Conservation (phyloP, 2,113 vertebrate species). For the Dicerorhinus sumatrensis region DNA sequence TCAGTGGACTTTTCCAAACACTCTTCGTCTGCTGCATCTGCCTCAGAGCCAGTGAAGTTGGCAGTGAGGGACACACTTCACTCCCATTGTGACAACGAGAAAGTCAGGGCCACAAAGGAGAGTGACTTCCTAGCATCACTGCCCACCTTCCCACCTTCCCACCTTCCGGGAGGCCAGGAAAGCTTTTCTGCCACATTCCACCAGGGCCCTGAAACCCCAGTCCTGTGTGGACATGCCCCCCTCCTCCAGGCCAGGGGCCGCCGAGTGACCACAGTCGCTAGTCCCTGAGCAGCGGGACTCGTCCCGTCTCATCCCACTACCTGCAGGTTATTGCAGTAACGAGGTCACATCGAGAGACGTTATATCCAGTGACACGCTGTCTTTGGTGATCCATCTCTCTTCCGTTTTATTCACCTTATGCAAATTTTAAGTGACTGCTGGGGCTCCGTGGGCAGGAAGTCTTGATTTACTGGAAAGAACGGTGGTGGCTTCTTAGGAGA, state of each 20-base stretch:
- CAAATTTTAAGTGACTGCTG: background rate
- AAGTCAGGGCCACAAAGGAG: background rate
- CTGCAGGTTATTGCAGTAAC: background rate
- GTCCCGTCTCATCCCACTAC: background rate
- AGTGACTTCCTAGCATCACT: background rate
- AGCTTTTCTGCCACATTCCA: background rate
- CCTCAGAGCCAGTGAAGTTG: background rate
- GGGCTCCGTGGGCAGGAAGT: background rate
- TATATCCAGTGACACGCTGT: fast-evolving
- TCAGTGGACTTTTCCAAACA: background rate
- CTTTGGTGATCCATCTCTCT: background rate
- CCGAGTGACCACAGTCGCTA: fast-evolving
- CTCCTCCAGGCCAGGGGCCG: fast-evolving
- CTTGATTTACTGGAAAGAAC: background rate
- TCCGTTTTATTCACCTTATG: background rate
- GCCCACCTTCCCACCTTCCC: background rate
- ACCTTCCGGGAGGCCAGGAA: background rate
- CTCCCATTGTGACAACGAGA: background rate
- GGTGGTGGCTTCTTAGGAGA: background rate
- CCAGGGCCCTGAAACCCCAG: background rate
- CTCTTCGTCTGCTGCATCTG: background rate
- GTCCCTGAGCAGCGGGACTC: no score
- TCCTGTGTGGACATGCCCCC: background rate
- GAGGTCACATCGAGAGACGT: background rate
- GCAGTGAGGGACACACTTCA: background rate